A percentile compares a stretch with the other conserved stretches of the same genome.
Evolutionary conservation across 2,888 invertebrate genomes (phyloP).

Genomic region (Petrolisthes manimaculis): DNA sequence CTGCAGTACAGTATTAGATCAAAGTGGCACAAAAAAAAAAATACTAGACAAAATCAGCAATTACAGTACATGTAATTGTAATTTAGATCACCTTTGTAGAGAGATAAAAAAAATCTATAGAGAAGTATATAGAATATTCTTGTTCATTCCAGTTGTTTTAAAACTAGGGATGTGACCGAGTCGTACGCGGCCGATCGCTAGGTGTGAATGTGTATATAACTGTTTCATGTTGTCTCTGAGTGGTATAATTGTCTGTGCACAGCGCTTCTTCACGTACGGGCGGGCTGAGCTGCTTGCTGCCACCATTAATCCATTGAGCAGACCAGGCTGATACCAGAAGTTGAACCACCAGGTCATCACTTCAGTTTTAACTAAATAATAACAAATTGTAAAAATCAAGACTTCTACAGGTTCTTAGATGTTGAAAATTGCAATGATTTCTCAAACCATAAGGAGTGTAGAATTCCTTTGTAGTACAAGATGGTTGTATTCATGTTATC

Average conservation of each 20-base stretch:
- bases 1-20: constrained; percentile 63
- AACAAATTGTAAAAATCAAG: neutral
- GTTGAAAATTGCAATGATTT: too few relatives aligned
- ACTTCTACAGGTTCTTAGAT: too few relatives aligned
- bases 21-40: constrained; percentile 59
- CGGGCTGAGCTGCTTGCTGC: constrained; percentile 17
- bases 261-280: constrained; percentile 36
- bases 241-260: constrained; percentile 50
- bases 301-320: neutral
- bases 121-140: constrained; percentile 55
- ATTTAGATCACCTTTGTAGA: constrained; percentile 60
- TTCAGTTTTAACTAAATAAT: constrained; percentile 2
- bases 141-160: constrained; percentile 60
- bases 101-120: constrained; percentile 49
- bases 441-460: neutral
- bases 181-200: constrained; percentile 49
- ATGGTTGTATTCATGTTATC: neutral
- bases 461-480: neutral
- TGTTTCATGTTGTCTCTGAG: constrained; percentile 60
- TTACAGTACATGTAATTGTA: constrained; percentile 34
- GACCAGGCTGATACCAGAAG: neutral
- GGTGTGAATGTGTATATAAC: constrained; percentile 61
- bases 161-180: constrained; percentile 56
- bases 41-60: constrained; percentile 52
- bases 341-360: neutral